These are phyloP conservation scores for Amphipyra berbera DNA, from an alignment of 2,888 invertebrate genomes.

Conservation along the genomic window DNA sequence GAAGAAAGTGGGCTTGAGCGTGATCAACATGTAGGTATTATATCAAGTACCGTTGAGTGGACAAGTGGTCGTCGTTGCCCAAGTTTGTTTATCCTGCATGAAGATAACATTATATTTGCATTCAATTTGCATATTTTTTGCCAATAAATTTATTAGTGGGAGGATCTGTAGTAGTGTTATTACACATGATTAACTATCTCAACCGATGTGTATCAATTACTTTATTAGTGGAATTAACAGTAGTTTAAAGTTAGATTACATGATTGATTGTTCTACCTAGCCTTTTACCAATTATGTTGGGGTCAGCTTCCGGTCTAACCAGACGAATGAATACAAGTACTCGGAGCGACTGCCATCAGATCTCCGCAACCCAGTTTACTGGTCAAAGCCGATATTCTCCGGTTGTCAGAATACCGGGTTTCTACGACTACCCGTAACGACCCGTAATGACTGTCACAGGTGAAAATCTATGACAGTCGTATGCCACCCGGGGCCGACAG, in stretches of 20 bases:
- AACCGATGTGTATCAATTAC: conserved; percentile 52
- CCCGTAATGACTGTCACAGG: no score
- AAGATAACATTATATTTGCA: conserved; percentile 67
- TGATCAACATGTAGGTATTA: conserved; percentile 59
- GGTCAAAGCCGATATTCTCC: no score
- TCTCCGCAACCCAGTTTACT: no score
- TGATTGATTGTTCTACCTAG: conserved; percentile 59
- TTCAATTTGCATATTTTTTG: conserved; percentile 78
- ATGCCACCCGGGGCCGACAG: no score
- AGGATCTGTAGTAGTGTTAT: conserved; percentile 26
- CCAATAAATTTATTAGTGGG: conserved; percentile 58
- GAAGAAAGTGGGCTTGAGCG: conserved; percentile 47
- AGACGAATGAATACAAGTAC: no score
- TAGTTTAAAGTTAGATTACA: conserved; percentile 44
- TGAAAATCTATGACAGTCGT: no score
- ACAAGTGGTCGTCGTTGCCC: conserved; percentile 62
- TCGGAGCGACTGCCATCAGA: no score
- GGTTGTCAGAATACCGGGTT: no score
- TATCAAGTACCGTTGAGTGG: conserved; percentile 70
- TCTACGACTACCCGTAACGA: no score
- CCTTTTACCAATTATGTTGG: no score
- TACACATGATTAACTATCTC: conserved; percentile 37
- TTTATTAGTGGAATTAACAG: conserved; percentile 55
- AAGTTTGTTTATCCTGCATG: conserved; percentile 66
- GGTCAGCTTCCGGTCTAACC: no score